These are phyloP conservation scores for Portunus trituberculatus DNA, from an alignment of 1,140 invertebrate genomes.

Conservation along the genomic window DNA sequence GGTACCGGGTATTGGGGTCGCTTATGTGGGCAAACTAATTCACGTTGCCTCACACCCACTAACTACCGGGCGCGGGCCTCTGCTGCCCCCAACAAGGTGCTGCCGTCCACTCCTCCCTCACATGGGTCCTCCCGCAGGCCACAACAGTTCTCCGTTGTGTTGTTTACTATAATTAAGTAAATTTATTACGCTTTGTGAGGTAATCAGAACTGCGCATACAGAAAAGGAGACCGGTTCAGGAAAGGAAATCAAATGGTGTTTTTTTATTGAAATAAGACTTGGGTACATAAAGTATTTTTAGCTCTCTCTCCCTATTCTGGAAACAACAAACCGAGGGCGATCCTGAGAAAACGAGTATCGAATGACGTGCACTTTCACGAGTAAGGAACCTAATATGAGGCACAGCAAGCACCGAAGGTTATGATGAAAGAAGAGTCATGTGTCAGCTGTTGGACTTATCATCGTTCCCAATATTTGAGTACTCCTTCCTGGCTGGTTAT, in stretches of 20 bases:
- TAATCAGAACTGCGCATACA: conserved; percentile 21
- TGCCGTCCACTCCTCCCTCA: conserved; percentile 3
- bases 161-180: conserved; percentile 36
- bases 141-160: background rate
- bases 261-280: background rate
- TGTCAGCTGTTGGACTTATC: background rate
- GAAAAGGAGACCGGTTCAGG: background rate
- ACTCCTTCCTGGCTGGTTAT: background rate
- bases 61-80: conserved; percentile 7
- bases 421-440: background rate
- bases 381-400: background rate
- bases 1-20: conserved; percentile 16
- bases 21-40: conserved; percentile 22
- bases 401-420: background rate
- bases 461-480: background rate
- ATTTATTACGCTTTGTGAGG: conserved; percentile 14
- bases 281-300: background rate
- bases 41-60: conserved; percentile 17
- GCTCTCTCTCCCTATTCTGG: background rate
- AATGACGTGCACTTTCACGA: conserved; percentile 5
- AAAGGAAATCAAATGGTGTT: background rate
- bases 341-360: conserved; percentile 10
- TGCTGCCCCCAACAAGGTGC: background rate
- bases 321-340: background rate
- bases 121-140: background rate